Percentiles rank a stretch among this genome's conserved stretches.
Evolutionary conservation across 2,888 invertebrate genomes (phyloP).

Genomic region (Lycocerus yunnanus): DNA sequence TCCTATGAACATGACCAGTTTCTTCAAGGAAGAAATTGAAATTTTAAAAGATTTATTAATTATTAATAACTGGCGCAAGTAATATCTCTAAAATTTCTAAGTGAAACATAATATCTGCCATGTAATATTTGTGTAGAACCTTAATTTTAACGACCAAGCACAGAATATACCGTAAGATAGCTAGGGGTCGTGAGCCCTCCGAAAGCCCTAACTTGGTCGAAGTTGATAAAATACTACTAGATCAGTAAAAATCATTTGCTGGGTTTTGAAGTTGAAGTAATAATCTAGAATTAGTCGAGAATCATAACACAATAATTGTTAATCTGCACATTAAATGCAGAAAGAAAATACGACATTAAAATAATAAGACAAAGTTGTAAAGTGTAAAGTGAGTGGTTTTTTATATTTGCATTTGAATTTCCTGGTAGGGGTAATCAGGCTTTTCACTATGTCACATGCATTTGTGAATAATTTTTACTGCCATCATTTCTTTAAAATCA

Average conservation of each 20-base stretch:
- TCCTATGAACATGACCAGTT: too few relatives aligned
- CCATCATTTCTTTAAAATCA: neutral
- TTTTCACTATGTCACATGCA: neutral
- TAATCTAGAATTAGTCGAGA: too few relatives aligned
- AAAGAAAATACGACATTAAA: too few relatives aligned
- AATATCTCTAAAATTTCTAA: neutral
- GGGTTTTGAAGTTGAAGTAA: too few relatives aligned
- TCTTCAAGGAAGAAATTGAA: too few relatives aligned
- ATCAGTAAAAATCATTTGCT: neutral
- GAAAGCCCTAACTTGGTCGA: neutral
- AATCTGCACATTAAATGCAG: too few relatives aligned
- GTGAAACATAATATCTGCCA: neutral
- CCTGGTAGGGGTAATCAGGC: neutral
- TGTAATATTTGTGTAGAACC: neutral
- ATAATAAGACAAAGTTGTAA: too few relatives aligned
- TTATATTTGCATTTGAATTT: too few relatives aligned
- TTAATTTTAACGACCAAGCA: neutral
- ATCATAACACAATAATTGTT: too few relatives aligned
- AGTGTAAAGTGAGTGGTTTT: too few relatives aligned
- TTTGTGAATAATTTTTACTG: neutral
- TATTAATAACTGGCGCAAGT: neutral
- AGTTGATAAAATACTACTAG: neutral
- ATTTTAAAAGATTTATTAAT: neutral
- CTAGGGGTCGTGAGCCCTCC: neutral
- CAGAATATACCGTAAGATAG: too few relatives aligned